Evolutionary conservation across 2,888 invertebrate species (phyloP), one percentile per base, ranked within the genome.

Genomic region (Unio delphinus): DNA sequence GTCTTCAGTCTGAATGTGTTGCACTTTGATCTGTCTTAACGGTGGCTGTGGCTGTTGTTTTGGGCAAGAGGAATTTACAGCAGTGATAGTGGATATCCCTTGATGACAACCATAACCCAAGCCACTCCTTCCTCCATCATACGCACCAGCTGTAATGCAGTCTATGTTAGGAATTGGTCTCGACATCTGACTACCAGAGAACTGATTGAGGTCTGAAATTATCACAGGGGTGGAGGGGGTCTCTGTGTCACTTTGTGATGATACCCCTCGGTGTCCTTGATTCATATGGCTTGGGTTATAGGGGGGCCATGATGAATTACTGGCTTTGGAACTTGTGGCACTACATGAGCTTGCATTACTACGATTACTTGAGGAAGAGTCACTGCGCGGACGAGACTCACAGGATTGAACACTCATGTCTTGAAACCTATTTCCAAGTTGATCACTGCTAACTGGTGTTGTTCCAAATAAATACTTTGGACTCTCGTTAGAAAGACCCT

Each of bases 401-500:
- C 61, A 65, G 15, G 67, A 66, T 23, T 20, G n/a, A 54, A 73
- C 64, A 55, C 66, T 73, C 58, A 79, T 58, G 34, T 80, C 79
- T 65, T 45, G 45, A 45, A 45, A 45, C 45, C 15, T 45, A 3
- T 45, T 45, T 45, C 45, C 45, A 45, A 45, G 45, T 15, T 45
- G 45, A 45, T 45, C 45, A 45, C 45, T 45, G 11, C 45, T 45
- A 45, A 45, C 15, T 45, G 45, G 11, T 54, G 67, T 65, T 18
- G 60, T 67, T 61, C 78, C 81, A 78, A 77, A 82, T 62, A 83
- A 68, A 69, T 78, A 81, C 65, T 78, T 78, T 30, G 80, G 81
- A 68, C 81, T 83, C 68, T 84, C 83, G 56, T 74, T 75, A 28
- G 83, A 78, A 64, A 88, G 71, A 55, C 77, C 79, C 70, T 86